Base-by-base conservation (phyloP, 2,888 invertebrate species). In the Iselma pallidipennis region DNA sequence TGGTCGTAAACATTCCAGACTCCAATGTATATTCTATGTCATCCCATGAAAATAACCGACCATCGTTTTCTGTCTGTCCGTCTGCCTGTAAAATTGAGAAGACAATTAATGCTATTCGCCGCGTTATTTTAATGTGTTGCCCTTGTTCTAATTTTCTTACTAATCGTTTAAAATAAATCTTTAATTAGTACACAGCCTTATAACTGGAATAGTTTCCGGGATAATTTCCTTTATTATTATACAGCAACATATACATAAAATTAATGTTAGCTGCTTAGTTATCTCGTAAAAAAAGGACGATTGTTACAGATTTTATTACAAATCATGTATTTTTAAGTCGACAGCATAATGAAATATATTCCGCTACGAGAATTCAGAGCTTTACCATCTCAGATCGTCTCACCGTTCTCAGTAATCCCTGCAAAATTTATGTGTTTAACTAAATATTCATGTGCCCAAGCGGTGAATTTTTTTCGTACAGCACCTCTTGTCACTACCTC, bases 1-100 rank as follows among this genome's bases (percentile, higher is more conserved):
- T 75, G 71, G 67, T 70, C 73, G 74, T 75, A 74, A 74, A 74
- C 70, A 67, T 69, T 70, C 59, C 61, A 52, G 42, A 26, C 21
- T 29, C n/a, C 42, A 55, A 55, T 65, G 57, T 49, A 61, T 58
- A 48, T 54, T 62, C 59, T 65, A 57, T 54, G 53, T 26, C 19
- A 26, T 19, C 49, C 42, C 31, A 37, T 53, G 58, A 53, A 42
- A 59, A 58, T 45, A 45, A 45, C 33, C 33, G 52, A 58, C 59
- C 53, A 57, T 61, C 50, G 3, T 50, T 50, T 3, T 9, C 23
- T 14, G 23, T 28, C 33, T 56, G 19, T 25, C 57, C 16, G 25
- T 19, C 23, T 2, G 57, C 49, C 26, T 59, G 58, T 57, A 61
- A 58, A 31, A 31, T 1, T 21, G 64, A 62, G 57, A 62, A 63